These are phyloP conservation scores for Xiphophorus birchmanni DNA, from an alignment of 2,797 vertebrate genomes.

Conservation along the genomic window DNA sequence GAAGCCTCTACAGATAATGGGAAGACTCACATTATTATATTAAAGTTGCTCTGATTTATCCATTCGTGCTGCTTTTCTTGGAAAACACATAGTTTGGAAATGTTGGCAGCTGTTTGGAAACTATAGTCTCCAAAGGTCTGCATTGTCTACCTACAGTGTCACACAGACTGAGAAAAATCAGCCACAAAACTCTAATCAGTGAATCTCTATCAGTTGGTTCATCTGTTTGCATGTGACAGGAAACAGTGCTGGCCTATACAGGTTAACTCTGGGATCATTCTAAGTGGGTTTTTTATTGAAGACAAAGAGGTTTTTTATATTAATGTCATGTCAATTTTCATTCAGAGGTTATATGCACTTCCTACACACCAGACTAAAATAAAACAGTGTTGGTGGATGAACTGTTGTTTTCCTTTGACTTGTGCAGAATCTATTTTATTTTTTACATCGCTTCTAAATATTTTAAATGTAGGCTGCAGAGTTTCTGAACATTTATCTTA, in stretches of 20 bases:
- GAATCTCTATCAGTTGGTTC: neutral
- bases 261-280: neutral
- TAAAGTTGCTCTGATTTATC: neutral
- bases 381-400: conserved; percentile 5
- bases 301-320: neutral
- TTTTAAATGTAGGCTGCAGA: conserved; percentile 13
- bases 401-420: conserved; percentile 5
- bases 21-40: neutral
- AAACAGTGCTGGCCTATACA: neutral
- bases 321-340: conserved; percentile 19
- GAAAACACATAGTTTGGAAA: neutral
- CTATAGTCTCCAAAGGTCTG: neutral
- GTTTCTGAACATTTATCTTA: conserved; percentile 26
- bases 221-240: neutral
- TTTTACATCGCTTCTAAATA: neutral
- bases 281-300: neutral
- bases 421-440: neutral
- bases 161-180: neutral
- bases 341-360: conserved; percentile 2
- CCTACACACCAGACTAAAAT: neutral
- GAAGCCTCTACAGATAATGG: neutral
- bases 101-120: neutral
- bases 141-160: neutral
- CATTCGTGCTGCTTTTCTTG: neutral
- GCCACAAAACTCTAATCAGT: neutral